phyloP scores from a whole-genome alignment of 64 coral and sea anemone genomes.

The Dendronephthya gigantea region DNA sequence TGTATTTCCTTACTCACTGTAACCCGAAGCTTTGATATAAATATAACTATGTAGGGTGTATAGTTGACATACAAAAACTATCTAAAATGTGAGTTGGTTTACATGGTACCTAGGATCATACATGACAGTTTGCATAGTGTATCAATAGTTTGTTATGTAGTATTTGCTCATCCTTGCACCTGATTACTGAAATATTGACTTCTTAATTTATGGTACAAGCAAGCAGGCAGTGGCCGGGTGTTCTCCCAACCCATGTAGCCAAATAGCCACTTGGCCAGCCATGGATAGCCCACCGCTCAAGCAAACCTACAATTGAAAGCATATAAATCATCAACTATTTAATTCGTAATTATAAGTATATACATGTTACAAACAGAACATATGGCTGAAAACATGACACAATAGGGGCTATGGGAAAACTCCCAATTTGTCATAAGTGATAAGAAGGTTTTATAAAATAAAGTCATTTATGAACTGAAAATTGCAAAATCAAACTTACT shows the following conservation, averaged over 20 bases:
- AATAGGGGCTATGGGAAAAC: constrained; percentile 9
- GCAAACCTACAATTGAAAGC: constrained; percentile 4
- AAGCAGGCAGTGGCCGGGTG: constrained; percentile 15
- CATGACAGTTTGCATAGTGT: neutral
- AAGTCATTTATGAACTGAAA: neutral
- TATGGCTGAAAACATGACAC: constrained; percentile 11
- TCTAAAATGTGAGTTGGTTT: constrained; percentile 8
- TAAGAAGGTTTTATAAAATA: neutral
- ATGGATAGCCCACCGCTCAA: constrained; percentile 10
- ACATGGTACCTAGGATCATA: neutral
- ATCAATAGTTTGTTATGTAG: neutral
- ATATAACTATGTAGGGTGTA: constrained; percentile 11
- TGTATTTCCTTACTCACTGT: too few species aligned
- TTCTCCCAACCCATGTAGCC: constrained; percentile 11
- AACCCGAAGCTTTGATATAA: constrained; percentile 13
- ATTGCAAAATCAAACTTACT: constrained; percentile 20
- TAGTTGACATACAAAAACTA: constrained; percentile 9
- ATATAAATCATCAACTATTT: neutral
- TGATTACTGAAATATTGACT: neutral
- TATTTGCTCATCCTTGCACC: constrained; percentile 11
- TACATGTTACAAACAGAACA: neutral
- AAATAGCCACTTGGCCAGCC: constrained; percentile 18
- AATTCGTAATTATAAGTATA: neutral
- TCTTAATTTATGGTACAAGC: constrained; percentile 12
- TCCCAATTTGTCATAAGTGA: constrained; percentile 14